phyloP scores from a whole-genome alignment of 2,113 vertebrate species.

The Anarrhichthys ocellatus region DNA sequence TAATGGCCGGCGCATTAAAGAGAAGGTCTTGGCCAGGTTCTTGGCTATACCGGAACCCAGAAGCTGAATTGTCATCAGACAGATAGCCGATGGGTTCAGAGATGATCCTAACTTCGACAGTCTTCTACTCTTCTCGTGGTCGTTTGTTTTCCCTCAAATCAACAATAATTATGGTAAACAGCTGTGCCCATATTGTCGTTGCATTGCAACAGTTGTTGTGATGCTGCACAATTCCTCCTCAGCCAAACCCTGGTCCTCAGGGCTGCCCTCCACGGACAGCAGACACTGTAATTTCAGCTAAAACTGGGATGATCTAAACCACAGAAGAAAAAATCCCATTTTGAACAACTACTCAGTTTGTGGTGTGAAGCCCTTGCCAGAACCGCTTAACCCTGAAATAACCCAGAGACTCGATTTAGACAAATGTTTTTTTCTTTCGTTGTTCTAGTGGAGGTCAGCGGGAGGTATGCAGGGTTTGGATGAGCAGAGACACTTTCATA shows the following conservation, averaged over 20 bases:
- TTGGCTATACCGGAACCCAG: background rate
- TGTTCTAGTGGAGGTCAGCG: conserved; percentile 1
- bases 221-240: background rate
- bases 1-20: too few relatives aligned
- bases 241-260: conserved; percentile 19
- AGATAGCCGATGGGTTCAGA: background rate
- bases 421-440: conserved; percentile 21
- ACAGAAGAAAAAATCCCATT: conserved; percentile 17
- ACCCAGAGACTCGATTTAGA: conserved; percentile 20
- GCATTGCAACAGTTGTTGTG: background rate
- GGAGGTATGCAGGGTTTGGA: background rate
- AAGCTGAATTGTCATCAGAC: background rate
- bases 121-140: background rate
- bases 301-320: conserved; percentile 37
- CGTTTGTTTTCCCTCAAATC: background rate
- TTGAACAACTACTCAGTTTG: conserved; percentile 13
- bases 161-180: conserved; percentile 5
- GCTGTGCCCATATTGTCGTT: background rate
- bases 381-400: conserved; percentile 23
- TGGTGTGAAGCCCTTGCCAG: conserved; percentile 17
- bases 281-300: conserved; percentile 50
- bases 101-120: background rate
- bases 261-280: conserved; percentile 20
- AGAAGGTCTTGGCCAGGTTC: too few relatives aligned
- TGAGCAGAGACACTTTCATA: background rate